Evolutionary conservation across 64 coral and sea anemone genomes (phyloP), one percentile per base, ranked within the genome.

Genomic region (Pachyseris speciosa): DNA sequence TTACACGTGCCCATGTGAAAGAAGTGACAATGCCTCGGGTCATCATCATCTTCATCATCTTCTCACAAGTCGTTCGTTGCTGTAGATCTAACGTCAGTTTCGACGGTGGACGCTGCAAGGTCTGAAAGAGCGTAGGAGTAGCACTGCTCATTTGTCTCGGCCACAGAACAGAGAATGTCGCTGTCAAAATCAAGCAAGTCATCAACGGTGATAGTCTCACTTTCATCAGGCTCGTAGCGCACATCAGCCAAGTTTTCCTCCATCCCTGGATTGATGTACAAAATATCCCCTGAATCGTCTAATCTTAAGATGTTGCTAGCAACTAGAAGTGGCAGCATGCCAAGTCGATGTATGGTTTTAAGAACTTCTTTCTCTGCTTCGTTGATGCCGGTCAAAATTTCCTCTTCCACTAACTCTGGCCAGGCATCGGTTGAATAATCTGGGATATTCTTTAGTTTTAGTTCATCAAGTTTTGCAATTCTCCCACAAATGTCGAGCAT

Each of bases 371-470:
- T 87, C 53, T 87, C 67, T 17, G 66, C 84, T 13, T 20, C 17
- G 9, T 57, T 47, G 13, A 89, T 89, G 34, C 86, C 86, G 31
- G 41, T 89, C 69, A 75, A 63, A 58, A 89, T 89, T 77, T 89
- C 72, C 29, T 74, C 61, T 51, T 89, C 72, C 31, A 74, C 50
- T 28, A 75, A 50, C 64, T 77, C 27, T 48, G 86, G 86, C 86
- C 86, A 89, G 17, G 36, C 36, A 12, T 19, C 84, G 16, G 25
- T 5, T 27, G 24, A 84, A 48, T 45, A 78, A 84, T 25, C 40
- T 33, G 28, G 66, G 75, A 26, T 59, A 64, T 63, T 45, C 44
- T 20, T 36, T 11, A 45, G 53, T 53, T 19, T 84, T 9, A 58
- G 83, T 48, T 47, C 78, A n/a, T 55, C 53, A 22, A 73, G 89